phyloP scores from a whole-genome alignment of 2,888 invertebrate genomes.

The Tachina grossa region DNA sequence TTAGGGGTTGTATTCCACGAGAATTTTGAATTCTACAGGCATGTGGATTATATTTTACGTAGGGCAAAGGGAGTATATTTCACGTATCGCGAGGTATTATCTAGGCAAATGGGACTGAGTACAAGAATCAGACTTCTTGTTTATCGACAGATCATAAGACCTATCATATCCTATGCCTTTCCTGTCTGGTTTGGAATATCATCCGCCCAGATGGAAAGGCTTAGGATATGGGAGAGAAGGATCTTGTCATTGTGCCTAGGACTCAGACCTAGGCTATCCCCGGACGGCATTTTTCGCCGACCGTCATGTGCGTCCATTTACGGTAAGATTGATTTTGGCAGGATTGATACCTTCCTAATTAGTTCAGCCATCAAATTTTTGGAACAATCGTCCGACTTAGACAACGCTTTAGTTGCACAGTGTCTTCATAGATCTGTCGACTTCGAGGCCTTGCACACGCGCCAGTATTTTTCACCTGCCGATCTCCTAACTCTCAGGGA shows the following conservation, averaged over 20 bases:
- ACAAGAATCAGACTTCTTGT: not conserved
- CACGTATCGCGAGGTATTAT: not conserved
- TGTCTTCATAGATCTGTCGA: not conserved
- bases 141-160: not conserved
- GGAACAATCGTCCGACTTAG: not conserved
- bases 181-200: too few relatives aligned
- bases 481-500: not conserved
- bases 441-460: not conserved
- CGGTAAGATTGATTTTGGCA: not conserved
- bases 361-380: not conserved
- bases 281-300: not conserved
- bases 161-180: not conserved
- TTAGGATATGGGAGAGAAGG: constrained; percentile 3
- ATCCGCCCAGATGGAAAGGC: not conserved
- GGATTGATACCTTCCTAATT: not conserved
- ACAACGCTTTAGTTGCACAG: not conserved
- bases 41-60: not conserved
- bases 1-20: not conserved
- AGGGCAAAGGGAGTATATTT: not conserved
- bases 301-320: not conserved
- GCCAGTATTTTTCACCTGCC: not conserved
- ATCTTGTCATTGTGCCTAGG: not conserved
- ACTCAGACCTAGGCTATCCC: not conserved
- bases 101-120: not conserved
- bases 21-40: not conserved